Evolutionary conservation across 1,140 invertebrate species (phyloP), one percentile per base, ranked within the genome.

Genomic region (Archegozetes longisetosus): DNA sequence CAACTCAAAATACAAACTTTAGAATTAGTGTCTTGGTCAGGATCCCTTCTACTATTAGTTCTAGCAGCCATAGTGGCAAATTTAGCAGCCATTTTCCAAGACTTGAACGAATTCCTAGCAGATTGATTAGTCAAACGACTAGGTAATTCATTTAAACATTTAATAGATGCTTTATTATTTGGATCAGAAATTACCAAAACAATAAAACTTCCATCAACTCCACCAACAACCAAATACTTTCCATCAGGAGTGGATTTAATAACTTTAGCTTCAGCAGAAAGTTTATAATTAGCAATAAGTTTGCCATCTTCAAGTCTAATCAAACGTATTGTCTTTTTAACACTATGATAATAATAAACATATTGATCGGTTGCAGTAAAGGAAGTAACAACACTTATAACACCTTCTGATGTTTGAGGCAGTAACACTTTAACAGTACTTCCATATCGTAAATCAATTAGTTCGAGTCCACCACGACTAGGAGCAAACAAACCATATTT

Each of bases 331-430:
- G 91, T 96, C 74, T 93, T 88, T 63, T 85, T 81, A 9, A 88
- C 88, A 65, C 88, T 91, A 69, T 97, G 92, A 67, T 97, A 97
- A 71, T 98, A 98, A 2, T 96, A 77, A 3, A 97, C 91, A 67
- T 98, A 95, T 65, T 92, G 83, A 67, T 96, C 89, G 12, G 85
- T 92, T 63, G 84, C 83, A 46, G 90, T 95, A 70, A 98, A 98
- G 74, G 87, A 82, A 52, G 88, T 88, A 64, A 91, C 87, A 24
- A 97, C 88, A 14, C 85, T 89, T 70, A 97, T 97, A 0, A 98
- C 92, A 2, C 94, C 94, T 74, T 98, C 93, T 9, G 92, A 91
- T 0, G 95, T 73, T 58, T 72, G 69, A 14, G 87, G 86, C 62
- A 96, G 92, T 53, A 91, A 85, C 0, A 85, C 89, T 68, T 83